A percentile compares a stretch with the other conserved stretches of the same genome.
phyloP scores from a whole-genome alignment of 1,140 invertebrate species.

The Diprion similis region DNA sequence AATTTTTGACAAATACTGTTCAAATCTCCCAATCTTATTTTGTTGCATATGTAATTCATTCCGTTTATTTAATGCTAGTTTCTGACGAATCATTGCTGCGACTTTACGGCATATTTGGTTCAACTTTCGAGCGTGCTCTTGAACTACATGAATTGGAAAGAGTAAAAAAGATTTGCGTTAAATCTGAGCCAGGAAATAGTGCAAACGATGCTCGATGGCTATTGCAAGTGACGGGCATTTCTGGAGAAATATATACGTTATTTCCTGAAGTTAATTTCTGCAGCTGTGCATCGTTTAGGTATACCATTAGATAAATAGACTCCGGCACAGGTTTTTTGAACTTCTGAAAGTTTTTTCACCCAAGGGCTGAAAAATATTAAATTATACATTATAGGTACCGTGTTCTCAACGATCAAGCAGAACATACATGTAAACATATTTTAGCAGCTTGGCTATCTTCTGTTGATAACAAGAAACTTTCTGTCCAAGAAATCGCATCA shows the following conservation, averaged over 20 bases:
- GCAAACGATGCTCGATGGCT: slow-evolving; percentile 48
- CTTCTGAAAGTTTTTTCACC: background rate
- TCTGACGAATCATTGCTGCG: slow-evolving; percentile 63
- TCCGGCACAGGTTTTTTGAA: background rate
- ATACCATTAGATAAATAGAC: slow-evolving; percentile 22
- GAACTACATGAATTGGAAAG: slow-evolving; percentile 66
- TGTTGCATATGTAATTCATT: background rate
- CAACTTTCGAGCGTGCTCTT: slow-evolving; percentile 63
- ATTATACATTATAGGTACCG: slow-evolving; percentile 58
- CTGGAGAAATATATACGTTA: slow-evolving; percentile 65
- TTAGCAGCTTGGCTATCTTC: slow-evolving; percentile 66
- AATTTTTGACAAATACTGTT: background rate
- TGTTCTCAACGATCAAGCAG: slow-evolving; percentile 60
- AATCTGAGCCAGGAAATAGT: slow-evolving; percentile 46
- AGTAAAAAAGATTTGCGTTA: slow-evolving; percentile 49
- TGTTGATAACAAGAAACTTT: slow-evolving; percentile 57
- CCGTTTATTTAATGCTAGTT: slow-evolving; percentile 39
- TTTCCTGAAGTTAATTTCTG: slow-evolving; percentile 71
- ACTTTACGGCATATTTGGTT: slow-evolving; percentile 66
- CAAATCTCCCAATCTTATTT: background rate
- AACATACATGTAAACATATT: slow-evolving; percentile 72
- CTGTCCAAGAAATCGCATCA: slow-evolving; percentile 57
- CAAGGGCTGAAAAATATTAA: background rate
- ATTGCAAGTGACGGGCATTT: slow-evolving; percentile 66
- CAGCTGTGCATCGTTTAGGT: slow-evolving; percentile 64